Conservation (phyloP, 2,888 invertebrate genomes). For the Hylaea fasciaria region DNA sequence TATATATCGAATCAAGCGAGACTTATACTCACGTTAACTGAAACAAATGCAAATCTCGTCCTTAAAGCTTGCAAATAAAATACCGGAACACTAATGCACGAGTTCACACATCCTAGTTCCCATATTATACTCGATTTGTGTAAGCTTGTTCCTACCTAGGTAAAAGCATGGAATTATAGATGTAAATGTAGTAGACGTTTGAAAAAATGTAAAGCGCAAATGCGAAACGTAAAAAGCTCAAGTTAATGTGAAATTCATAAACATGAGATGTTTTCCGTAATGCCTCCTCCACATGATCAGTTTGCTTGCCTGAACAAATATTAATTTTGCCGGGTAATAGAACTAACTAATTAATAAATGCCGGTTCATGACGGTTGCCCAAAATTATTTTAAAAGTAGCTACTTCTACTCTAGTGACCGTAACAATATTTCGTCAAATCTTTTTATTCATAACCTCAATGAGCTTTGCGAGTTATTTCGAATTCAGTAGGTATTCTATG, state of each 20-base stretch:
- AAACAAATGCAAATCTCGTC: neutral
- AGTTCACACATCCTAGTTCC: neutral
- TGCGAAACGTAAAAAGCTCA: slow-evolving; percentile 40
- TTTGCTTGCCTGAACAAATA: neutral
- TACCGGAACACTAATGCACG: slow-evolving; percentile 13
- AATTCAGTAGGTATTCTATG: no score
- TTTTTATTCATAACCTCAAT: no score
- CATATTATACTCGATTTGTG: slow-evolving; percentile 4
- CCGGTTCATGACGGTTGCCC: no score
- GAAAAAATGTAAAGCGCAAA: slow-evolving; percentile 37
- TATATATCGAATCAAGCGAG: no score
- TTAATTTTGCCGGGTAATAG: no score
- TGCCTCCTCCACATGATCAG: slow-evolving; percentile 6
- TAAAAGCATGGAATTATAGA: neutral
- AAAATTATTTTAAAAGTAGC: no score
- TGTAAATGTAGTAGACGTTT: slow-evolving; percentile 22
- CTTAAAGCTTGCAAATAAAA: slow-evolving; percentile 12
- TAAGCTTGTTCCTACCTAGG: neutral
- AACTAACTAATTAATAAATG: no score
- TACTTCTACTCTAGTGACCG: no score
- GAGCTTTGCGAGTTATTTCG: no score
- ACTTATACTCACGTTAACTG: no score
- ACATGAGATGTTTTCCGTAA: slow-evolving; percentile 43
- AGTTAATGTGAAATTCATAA: slow-evolving; percentile 45
- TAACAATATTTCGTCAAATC: no score